Evolutionary conservation across 2,888 invertebrate species (phyloP).

Genomic region (Aspidiotus destructor): DNA sequence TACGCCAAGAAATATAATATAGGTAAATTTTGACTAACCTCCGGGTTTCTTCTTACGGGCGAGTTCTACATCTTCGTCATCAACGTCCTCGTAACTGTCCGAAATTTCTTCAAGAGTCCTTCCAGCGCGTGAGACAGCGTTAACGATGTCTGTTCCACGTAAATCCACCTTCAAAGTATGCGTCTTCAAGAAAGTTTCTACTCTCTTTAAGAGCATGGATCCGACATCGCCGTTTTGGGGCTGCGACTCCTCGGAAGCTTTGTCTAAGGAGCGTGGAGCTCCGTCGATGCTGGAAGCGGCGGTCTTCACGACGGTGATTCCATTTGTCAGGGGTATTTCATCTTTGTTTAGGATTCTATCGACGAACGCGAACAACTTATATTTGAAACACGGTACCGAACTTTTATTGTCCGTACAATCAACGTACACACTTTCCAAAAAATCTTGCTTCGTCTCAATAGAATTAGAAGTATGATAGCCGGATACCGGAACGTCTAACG

Average conservation of each 20-base stretch:
- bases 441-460: constrained; percentile 60
- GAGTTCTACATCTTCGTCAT: constrained; percentile 50
- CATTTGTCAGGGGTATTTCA: constrained; percentile 67
- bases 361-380: constrained; percentile 75
- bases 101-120: constrained; percentile 67
- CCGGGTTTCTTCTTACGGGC: constrained; percentile 60
- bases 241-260: constrained; percentile 51
- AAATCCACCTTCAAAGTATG: constrained; percentile 76
- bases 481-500: constrained; percentile 55
- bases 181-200: constrained; percentile 65
- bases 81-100: constrained; percentile 51
- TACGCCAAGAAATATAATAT: too few species aligned
- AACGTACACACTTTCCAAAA: constrained; percentile 63
- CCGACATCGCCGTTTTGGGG: constrained; percentile 46
- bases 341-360: constrained; percentile 77
- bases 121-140: constrained; percentile 67
- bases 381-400: constrained; percentile 73
- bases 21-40: too few species aligned
- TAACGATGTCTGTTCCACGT: constrained; percentile 72
- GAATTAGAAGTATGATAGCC: constrained; percentile 48
- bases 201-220: constrained; percentile 54
- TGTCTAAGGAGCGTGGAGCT: constrained; percentile 57
- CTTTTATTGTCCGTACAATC: constrained; percentile 69
- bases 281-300: constrained; percentile 54
- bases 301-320: constrained; percentile 72